Base-by-base conservation (phyloP, 2,888 invertebrate species). In the Heliconius charithonia region DNA sequence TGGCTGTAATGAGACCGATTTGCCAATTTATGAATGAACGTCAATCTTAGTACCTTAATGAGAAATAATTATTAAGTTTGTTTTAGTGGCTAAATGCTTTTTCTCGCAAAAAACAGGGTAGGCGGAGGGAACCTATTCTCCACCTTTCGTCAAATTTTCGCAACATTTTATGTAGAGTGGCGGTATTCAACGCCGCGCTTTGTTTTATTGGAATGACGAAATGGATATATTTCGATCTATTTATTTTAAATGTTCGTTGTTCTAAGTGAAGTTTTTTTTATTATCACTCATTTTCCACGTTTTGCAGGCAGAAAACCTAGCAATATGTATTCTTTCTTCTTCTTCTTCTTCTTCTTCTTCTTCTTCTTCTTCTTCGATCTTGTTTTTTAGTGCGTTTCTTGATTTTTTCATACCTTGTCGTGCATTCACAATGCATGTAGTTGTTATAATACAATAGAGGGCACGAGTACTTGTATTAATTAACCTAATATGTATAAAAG, bases 1-100 rank as follows among this genome's bases (percentile, higher is more conserved):
- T 93, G 93, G 89, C 83, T 85, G 92, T 85, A 90, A 92, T 87
- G 81, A 77, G 90, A 92, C 72, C 72, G 75, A 74, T 77, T 79
- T 63, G 32, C 37, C 67, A 69, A 32, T 78, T 77, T 80, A 62
- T 79, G 69, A 81, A 81, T 81, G 81, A 77, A 79, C 67, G 41
- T 27, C 45, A 63, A 72, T 37, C 29, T 69, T 74, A 71, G n/a
- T 63, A 27, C 6, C 22, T 32, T n/a, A 72, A 37, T 72, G 32
- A n/a, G 32, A 13, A 32, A 16, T 37, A n/a, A 59, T 32, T 6
- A 59, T 16, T 9, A 67, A n/a, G 63, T 16, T 27, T 13, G 3
- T 12, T 63, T 27, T 27, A 12, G 13, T 63, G 6, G 25, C 63
- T 25, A n/a, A 19, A 59, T 3, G 56, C 56, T n/a, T 59, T 56